Conservation (phyloP, 2,113 vertebrate genomes). For the Ptilorrhoa leucosticta region DNA sequence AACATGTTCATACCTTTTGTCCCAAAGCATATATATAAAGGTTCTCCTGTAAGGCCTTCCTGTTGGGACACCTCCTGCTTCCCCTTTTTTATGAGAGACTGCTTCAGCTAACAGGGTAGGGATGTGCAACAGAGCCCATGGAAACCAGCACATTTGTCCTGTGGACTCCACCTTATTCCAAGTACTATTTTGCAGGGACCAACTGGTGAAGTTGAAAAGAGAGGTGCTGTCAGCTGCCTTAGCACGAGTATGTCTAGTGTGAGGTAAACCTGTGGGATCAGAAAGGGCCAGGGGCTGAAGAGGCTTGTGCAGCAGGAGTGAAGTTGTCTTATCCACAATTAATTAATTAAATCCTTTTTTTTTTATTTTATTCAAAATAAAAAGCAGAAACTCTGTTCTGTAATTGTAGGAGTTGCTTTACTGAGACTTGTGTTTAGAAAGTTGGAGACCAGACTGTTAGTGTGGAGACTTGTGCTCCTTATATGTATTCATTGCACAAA, state of each 20-base stretch:
- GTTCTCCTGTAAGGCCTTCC: neutral
- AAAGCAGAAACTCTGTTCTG: neutral
- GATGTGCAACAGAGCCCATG: neutral
- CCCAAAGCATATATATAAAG: neutral
- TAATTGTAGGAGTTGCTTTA: neutral
- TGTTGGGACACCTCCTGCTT: rapidly evolving
- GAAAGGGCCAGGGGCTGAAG: neutral
- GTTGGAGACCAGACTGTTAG: neutral
- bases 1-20: neutral
- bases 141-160: neutral
- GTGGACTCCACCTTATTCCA: neutral
- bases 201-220: neutral
- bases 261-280: neutral
- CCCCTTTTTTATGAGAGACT: neutral
- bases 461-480: neutral
- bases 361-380: neutral
- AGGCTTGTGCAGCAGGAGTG: neutral
- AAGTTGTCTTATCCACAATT: neutral
- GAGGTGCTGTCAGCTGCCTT: neutral
- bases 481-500: neutral
- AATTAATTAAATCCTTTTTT: neutral
- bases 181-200: neutral
- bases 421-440: neutral
- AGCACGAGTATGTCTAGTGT: neutral
- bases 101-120: neutral